Base-by-base conservation (phyloP, 2,888 invertebrate genomes). In the Ophraella communa region DNA sequence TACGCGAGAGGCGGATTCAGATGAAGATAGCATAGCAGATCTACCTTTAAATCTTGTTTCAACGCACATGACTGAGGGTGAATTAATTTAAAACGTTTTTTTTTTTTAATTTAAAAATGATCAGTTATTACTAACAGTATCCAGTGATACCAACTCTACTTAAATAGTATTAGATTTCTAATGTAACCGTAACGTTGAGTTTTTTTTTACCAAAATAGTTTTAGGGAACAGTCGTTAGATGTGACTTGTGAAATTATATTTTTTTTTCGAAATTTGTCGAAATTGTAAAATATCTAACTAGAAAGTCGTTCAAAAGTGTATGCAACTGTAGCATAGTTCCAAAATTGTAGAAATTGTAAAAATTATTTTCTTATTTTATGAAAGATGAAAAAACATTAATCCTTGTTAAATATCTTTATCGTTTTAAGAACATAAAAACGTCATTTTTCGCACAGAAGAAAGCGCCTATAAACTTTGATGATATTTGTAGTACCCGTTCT, bases 1-100 rank as follows among this genome's bases (percentile, higher is more conserved):
- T 2, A 75, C 77, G 14, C 74, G 74, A 8, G 80, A 80, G 69
- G 73, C 74, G 5, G 63, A 57, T 18, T 80, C 80, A 0, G 85
- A 85, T 62, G 84, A 84, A 66, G 86, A 85, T 58, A 85, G 84
- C 73, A 83, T 84, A 70, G 81, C 84, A 73, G 90, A 90, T 72
- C 86, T 88, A 72, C 91, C 91, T 11, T 81, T 91, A 65, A 91
- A 91, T 82, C 83, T 91, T 70, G 91, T 90, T 55, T 87, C 90
- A 49, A 88, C 88, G 58, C 89, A 90, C 80, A 85, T 88, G 72
- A 85, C 89, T 66, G 87, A 89, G 71, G 84, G 85, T 56, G 88
- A 81, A 71, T 74, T 79, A 45, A 81, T 79, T 71, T 82, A 76
- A 77, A 66, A 44, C 52, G 47, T 24, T 23, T n/a, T 17, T 24